Percentiles rank a stretch among this genome's conserved stretches.
Conservation (phyloP, 2,797 vertebrate species). For the Sparidentex hasta region DNA sequence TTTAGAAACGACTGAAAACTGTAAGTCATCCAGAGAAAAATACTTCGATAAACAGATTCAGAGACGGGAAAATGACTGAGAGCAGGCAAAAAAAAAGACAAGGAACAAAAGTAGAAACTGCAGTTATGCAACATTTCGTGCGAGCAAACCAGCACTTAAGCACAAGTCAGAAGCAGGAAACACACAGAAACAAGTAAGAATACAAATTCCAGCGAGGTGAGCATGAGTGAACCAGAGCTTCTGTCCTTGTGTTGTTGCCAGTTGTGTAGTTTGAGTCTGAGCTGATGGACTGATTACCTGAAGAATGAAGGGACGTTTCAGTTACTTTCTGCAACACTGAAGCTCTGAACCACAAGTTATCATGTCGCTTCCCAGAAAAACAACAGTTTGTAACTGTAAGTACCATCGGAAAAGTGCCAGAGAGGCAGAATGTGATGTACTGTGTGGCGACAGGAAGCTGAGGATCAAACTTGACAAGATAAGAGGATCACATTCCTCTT, state of each 20-base stretch:
- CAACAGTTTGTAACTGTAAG: background rate
- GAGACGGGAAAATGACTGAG: constrained; percentile 18
- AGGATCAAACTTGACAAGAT: constrained; percentile 27
- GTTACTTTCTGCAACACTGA: no score
- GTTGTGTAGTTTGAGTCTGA: constrained; percentile 2
- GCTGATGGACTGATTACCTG: background rate
- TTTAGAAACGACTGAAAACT: background rate
- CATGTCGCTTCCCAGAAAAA: no score
- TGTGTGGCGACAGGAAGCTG: constrained; percentile 7
- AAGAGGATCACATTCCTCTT: constrained; percentile 48
- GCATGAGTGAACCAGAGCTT: background rate
- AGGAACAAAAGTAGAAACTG: constrained; percentile 4
- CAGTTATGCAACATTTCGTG: constrained; percentile 41
- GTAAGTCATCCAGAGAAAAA: background rate
- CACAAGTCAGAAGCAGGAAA: background rate
- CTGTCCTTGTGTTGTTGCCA: background rate
- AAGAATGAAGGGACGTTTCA: background rate
- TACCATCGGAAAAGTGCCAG: background rate
- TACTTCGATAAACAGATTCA: background rate
- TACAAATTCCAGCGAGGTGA: background rate
- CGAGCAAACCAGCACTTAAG: constrained; percentile 17
- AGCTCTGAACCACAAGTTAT: background rate
- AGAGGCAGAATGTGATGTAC: background rate
- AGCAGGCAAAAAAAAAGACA: constrained; percentile 3
- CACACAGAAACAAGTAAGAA: background rate